Evolutionary conservation across 2,797 vertebrate species (phyloP).

Genomic region (Gallinago solitaria): DNA sequence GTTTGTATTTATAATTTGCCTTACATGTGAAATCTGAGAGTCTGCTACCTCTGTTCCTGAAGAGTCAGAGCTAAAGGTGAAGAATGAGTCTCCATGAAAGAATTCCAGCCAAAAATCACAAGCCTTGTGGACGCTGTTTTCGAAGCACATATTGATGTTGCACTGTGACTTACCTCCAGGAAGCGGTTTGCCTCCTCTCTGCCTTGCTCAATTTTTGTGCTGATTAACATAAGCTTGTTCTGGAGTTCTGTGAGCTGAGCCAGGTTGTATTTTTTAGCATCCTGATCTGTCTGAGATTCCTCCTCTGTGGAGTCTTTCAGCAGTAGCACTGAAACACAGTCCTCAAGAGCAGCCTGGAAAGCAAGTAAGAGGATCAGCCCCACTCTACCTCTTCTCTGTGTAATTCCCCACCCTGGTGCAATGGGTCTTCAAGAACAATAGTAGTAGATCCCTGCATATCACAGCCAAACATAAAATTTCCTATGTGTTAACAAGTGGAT

Average conservation of each 20-base stretch:
- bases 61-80: background rate
- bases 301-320: slow-evolving; percentile 67
- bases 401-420: background rate
- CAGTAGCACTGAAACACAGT: slow-evolving; percentile 48
- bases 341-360: background rate
- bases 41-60: background rate
- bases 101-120: background rate
- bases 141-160: background rate
- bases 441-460: background rate
- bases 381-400: background rate
- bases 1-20: background rate
- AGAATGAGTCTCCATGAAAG: background rate
- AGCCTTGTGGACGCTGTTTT: background rate
- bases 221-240: slow-evolving; percentile 85
- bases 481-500: background rate
- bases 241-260: slow-evolving; percentile 80
- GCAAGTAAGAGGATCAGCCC: background rate
- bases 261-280: slow-evolving; percentile 62
- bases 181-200: slow-evolving; percentile 79
- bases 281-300: slow-evolving; percentile 38
- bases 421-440: background rate
- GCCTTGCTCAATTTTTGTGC: slow-evolving; percentile 77
- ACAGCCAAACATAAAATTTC: background rate
- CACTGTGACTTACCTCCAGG: slow-evolving; percentile 71
- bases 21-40: background rate